Conservation (phyloP, 53 echinoderm and acorn worm species). For the Crossaster papposus region DNA sequence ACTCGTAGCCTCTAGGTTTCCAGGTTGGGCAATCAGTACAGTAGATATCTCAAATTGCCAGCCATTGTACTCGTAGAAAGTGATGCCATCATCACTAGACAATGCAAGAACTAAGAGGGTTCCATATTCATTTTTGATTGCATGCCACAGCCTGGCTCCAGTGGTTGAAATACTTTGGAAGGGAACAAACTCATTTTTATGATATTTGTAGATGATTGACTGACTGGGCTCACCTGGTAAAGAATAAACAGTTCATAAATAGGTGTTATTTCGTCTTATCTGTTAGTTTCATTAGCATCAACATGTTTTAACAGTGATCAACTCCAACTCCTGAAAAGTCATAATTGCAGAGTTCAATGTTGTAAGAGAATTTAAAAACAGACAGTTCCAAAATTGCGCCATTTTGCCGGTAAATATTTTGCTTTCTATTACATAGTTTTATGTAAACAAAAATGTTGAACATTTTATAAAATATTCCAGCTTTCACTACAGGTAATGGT, state of each 20-base stretch:
- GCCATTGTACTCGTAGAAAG: conserved; percentile 82
- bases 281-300: background rate
- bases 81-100: conserved; percentile 46
- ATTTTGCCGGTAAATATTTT: too few relatives aligned
- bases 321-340: too few relatives aligned
- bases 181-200: conserved; percentile 72
- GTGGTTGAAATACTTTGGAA: conserved; percentile 81
- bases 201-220: conserved; percentile 93
- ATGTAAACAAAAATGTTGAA: too few relatives aligned
- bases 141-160: conserved; percentile 79
- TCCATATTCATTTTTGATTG: conserved; percentile 56
- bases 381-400: too few relatives aligned
- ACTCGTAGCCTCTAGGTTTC: background rate
- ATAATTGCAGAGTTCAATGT: too few relatives aligned
- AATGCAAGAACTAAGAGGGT: conserved; percentile 63
- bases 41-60: conserved; percentile 76
- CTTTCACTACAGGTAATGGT: too few relatives aligned
- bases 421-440: too few relatives aligned
- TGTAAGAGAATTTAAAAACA: too few relatives aligned
- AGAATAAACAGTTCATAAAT: background rate
- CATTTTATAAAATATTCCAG: too few relatives aligned
- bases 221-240: background rate
- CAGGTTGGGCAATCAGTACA: background rate
- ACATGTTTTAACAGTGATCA: too few relatives aligned
- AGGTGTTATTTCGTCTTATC: background rate